Percentiles rank a stretch among this genome's conserved stretches.
Evolutionary conservation across 1,140 invertebrate genomes (phyloP).

Genomic region (Trachelipus rathkii): DNA sequence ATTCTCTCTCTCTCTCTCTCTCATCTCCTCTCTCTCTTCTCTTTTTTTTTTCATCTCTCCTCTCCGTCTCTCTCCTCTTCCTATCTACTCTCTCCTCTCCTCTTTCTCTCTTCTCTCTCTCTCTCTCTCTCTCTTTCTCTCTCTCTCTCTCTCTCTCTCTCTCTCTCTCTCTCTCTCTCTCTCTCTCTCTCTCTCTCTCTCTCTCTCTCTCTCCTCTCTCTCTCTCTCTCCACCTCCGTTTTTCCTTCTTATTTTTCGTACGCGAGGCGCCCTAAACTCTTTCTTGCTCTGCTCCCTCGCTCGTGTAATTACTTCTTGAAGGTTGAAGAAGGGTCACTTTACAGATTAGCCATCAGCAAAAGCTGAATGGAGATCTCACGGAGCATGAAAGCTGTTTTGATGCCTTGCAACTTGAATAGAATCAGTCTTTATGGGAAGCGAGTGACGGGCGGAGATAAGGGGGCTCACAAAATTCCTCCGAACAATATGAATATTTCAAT

Average conservation of each 20-base stretch:
- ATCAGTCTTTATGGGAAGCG: neutral
- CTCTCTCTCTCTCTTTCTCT: neutral
- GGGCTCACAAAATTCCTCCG: too few relatives aligned
- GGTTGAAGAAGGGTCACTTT: neutral
- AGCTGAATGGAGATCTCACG: neutral
- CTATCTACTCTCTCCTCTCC: too few relatives aligned
- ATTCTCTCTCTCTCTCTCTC: too few relatives aligned
- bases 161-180: neutral
- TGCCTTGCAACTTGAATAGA: neutral
- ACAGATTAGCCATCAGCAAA: conserved; percentile 9
- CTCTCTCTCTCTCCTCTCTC: neutral
- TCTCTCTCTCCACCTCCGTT: neutral
- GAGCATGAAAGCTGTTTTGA: conserved; percentile 8
- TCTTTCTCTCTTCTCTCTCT: too few relatives aligned
- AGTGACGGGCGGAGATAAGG: too few relatives aligned
- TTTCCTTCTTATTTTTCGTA: neutral
- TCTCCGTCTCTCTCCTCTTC: too few relatives aligned
- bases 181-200: neutral
- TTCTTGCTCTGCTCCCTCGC: neutral
- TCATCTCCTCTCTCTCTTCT: too few relatives aligned
- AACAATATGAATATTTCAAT: too few relatives aligned
- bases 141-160: neutral
- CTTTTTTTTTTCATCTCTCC: too few relatives aligned
- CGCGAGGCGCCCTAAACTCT: neutral
- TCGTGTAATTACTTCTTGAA: conserved; percentile 2